Conservation (phyloP, 2,113 vertebrate genomes). For the Brachyistius frenatus region DNA sequence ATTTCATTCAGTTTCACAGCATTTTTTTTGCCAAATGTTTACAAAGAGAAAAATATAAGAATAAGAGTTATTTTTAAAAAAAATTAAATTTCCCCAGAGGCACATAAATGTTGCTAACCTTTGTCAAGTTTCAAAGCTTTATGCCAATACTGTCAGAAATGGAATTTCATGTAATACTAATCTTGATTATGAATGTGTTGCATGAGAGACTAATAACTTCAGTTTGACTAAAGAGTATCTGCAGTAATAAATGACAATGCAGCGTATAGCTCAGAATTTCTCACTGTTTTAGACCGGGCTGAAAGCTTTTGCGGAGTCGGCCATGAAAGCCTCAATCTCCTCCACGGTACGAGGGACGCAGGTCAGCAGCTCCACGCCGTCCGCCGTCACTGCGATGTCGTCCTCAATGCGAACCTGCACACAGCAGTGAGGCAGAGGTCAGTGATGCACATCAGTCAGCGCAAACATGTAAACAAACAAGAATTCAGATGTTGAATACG, state of each 20-base stretch:
- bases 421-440: neutral
- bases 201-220: neutral
- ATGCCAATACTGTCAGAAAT: neutral
- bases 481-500: neutral
- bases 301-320: conserved; percentile 77
- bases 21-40: neutral
- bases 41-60: conserved; percentile 20
- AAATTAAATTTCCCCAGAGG: neutral
- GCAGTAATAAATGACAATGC: neutral
- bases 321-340: conserved; percentile 95
- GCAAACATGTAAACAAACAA: neutral
- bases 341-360: conserved; percentile 95
- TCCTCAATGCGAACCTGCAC: conserved; percentile 96
- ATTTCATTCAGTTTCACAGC: conserved; percentile 19
- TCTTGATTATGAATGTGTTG: neutral
- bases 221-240: neutral
- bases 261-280: conserved; percentile 12
- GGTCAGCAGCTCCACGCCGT: conserved; percentile 91
- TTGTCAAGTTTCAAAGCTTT: neutral
- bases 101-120: neutral
- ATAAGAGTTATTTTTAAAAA: neutral
- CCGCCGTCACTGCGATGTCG: conserved; percentile 88
- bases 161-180: neutral
- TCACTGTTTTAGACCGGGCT: conserved; percentile 53
- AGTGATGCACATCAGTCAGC: neutral